phyloP scores from a whole-genome alignment of 2,888 invertebrate species.

The Alloscopus bannaensis region DNA sequence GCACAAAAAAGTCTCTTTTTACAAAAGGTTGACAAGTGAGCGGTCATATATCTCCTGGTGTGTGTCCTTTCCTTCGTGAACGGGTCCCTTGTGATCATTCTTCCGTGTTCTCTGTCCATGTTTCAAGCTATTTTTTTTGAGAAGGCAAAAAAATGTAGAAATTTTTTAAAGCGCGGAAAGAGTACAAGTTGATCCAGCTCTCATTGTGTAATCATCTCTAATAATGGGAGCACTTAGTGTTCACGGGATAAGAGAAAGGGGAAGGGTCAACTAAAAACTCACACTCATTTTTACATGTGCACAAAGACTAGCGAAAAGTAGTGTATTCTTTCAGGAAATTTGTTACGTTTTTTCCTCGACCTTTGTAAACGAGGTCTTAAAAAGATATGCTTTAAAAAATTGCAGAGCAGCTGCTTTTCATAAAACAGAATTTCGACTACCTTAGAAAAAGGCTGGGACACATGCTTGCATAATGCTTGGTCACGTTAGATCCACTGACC shows the following conservation, averaged over 20 bases:
- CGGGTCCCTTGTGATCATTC: slow-evolving; percentile 47
- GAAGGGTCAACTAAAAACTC: slow-evolving; percentile 60
- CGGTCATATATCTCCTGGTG: slow-evolving; percentile 57
- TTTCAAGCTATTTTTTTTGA: background rate
- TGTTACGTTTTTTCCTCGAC: slow-evolving; percentile 20
- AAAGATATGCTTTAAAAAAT: slow-evolving; percentile 35
- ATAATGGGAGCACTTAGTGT: slow-evolving; percentile 48
- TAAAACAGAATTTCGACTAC: slow-evolving; percentile 5
- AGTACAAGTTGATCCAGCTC: background rate
- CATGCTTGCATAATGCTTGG: slow-evolving; percentile 13
- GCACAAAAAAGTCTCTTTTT: slow-evolving; percentile 17
- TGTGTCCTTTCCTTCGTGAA: slow-evolving; percentile 50
- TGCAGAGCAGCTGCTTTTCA: slow-evolving; percentile 38
- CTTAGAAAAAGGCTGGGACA: too few species aligned
- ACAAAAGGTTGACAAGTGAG: slow-evolving; percentile 62
- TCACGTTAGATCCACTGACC: slow-evolving; percentile 53
- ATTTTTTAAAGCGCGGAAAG: background rate
- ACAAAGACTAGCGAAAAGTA: too few species aligned
- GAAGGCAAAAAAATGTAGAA: background rate
- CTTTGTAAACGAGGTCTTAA: slow-evolving; percentile 12
- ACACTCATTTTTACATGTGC: too few species aligned
- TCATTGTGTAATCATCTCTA: slow-evolving; percentile 38
- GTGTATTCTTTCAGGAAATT: slow-evolving; percentile 60
- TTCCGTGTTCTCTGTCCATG: slow-evolving; percentile 17
- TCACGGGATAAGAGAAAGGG: slow-evolving; percentile 41